Evolutionary conservation across 2,113 vertebrate genomes (phyloP).

Genomic region (Leptobrachium leishanense): DNA sequence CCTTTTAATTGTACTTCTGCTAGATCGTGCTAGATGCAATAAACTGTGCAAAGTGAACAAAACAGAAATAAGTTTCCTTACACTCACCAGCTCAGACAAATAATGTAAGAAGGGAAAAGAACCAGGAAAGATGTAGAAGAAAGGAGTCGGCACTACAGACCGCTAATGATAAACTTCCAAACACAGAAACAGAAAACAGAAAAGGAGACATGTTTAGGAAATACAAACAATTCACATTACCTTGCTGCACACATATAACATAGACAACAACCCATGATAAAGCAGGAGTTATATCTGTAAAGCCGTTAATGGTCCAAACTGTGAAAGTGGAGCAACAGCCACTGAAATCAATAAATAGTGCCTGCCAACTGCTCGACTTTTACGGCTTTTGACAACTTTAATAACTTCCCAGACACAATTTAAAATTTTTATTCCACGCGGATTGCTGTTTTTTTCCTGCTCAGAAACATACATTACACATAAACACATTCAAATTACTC

Average conservation of each 20-base stretch:
- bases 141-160: conserved; percentile 63
- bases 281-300: not conserved
- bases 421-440: too few species aligned
- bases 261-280: conserved; percentile 18
- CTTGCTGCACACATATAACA: conserved; percentile 5
- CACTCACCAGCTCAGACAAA: conserved; percentile 64
- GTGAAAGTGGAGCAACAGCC: too few species aligned
- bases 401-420: too few species aligned
- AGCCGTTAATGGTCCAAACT: too few species aligned
- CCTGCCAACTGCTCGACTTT: too few species aligned
- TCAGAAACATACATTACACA: too few species aligned
- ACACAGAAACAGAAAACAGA: conserved; percentile 60
- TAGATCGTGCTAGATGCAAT: conserved; percentile 1
- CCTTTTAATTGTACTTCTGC: too few species aligned
- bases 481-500: too few species aligned
- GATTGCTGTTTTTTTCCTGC: too few species aligned
- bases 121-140: conserved; percentile 62
- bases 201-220: conserved; percentile 51
- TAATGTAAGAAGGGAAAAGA: conserved; percentile 65
- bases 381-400: too few species aligned
- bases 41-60: conserved; percentile 21
- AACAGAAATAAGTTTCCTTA: conserved; percentile 62
- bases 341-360: too few species aligned
- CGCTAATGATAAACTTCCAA: conserved; percentile 62
- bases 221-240: conserved; percentile 31